phyloP scores from a whole-genome alignment of 35 echinoderm and acorn worm species.

The Chiridota heheva region DNA sequence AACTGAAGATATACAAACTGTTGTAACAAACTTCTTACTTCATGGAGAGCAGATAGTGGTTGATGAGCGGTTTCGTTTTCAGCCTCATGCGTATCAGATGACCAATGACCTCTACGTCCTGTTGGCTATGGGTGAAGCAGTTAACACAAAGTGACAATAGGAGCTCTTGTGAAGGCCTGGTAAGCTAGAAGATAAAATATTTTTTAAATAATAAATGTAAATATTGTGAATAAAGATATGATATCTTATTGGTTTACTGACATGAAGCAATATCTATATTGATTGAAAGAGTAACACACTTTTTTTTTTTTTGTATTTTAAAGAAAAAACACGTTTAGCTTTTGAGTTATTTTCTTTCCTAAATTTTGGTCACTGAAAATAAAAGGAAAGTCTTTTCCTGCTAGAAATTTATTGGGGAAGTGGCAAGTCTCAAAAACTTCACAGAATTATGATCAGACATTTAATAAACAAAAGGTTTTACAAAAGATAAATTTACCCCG shows the following conservation, averaged over 20 bases:
- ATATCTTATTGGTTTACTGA: background rate
- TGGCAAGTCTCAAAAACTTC: too few relatives aligned
- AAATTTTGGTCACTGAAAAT: too few relatives aligned
- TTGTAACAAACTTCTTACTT: slow-evolving; percentile 53
- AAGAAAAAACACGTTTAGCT: background rate
- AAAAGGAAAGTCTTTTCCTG: too few relatives aligned
- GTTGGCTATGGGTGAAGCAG: slow-evolving; percentile 67
- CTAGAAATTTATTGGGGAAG: background rate
- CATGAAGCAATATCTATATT: too few relatives aligned
- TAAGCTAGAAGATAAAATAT: slow-evolving; percentile 53
- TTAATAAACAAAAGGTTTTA: too few relatives aligned
- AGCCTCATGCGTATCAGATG: slow-evolving; percentile 85
- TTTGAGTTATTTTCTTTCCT: background rate
- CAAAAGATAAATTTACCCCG: too few relatives aligned
- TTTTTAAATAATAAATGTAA: background rate
- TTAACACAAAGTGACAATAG: slow-evolving; percentile 86
- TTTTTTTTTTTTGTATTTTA: background rate
- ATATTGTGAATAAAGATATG: background rate
- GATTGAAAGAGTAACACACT: too few relatives aligned
- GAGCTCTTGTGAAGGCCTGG: slow-evolving; percentile 84
- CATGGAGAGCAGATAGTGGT: slow-evolving; percentile 86
- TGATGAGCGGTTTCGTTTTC: slow-evolving; percentile 94
- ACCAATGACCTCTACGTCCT: slow-evolving; percentile 93
- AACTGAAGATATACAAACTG: too few relatives aligned
- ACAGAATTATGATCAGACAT: too few relatives aligned